These are phyloP conservation scores for Helobdella robusta DNA, from an alignment of 2,888 invertebrate species.

Conservation along the genomic window DNA sequence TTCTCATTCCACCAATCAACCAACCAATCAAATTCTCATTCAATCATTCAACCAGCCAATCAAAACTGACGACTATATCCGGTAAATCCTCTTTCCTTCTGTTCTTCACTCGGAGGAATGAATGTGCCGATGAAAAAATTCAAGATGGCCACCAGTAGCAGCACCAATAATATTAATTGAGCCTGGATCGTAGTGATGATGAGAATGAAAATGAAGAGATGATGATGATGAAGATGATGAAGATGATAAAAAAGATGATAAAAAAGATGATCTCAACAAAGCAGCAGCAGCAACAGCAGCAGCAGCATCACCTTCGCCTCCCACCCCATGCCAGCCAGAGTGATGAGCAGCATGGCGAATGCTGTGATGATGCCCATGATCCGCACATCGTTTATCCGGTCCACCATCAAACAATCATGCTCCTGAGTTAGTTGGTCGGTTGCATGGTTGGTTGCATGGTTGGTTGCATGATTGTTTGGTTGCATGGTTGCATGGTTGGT, in stretches of 20 bases:
- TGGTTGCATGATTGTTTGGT: not conserved
- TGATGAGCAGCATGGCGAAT: conserved; percentile 70
- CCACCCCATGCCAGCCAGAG: conserved; percentile 91
- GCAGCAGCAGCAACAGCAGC: not conserved
- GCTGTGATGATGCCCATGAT: conserved; percentile 65
- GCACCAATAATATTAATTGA: conserved; percentile 81
- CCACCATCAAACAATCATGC: conserved; percentile 62
- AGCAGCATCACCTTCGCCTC: conserved; percentile 67
- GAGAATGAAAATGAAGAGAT: too few relatives aligned
- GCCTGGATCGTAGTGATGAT: too few relatives aligned
- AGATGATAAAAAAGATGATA: too few relatives aligned
- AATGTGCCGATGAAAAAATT: conserved; percentile 80
- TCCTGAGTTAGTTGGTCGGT: conserved; percentile 39
- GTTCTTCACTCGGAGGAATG: conserved; percentile 66
- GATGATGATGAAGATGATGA: too few relatives aligned
- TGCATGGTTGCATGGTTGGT: too few relatives aligned
- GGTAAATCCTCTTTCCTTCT: conserved; percentile 68
- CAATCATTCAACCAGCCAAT: too few relatives aligned
- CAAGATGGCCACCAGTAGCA: conserved; percentile 76
- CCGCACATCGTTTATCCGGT: conserved; percentile 69
- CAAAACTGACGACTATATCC: conserved; percentile 65
- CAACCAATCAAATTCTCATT: too few relatives aligned
- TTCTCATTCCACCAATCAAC: too few relatives aligned
- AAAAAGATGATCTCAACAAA: not conserved
- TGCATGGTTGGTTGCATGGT: not conserved